phyloP scores from a whole-genome alignment of 1,140 invertebrate species.

The Hormaphis cornu region DNA sequence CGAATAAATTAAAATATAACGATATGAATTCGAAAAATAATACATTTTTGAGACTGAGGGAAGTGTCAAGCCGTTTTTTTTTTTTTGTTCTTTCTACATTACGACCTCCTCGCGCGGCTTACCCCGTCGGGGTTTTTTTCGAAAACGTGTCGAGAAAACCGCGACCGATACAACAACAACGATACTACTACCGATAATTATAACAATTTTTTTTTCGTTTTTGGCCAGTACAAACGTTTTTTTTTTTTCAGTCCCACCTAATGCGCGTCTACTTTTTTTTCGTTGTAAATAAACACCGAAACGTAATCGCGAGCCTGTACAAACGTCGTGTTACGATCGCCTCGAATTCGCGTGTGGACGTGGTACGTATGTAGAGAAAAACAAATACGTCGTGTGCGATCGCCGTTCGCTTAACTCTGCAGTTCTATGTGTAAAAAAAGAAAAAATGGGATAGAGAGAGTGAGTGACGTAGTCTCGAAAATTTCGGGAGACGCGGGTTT shows the following conservation, averaged over 20 bases:
- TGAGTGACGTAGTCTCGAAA: no score
- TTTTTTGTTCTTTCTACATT: background rate
- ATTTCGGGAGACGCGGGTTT: no score
- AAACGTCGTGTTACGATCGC: no score
- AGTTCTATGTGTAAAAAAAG: no score
- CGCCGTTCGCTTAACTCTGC: no score
- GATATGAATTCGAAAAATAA: background rate
- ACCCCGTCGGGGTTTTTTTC: no score
- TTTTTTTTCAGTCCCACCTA: background rate
- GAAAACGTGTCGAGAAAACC: background rate
- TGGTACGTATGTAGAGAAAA: no score
- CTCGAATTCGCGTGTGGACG: no score
- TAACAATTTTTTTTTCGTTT: no score
- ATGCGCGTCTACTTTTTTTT: background rate
- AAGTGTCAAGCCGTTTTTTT: conserved; percentile 30
- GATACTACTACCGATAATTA: background rate
- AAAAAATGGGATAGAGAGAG: no score
- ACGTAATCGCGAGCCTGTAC: no score
- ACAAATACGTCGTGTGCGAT: no score
- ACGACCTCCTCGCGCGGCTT: background rate
- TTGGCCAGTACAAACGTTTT: conserved; percentile 26
- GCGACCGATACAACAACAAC: background rate
- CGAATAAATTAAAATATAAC: background rate
- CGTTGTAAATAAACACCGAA: conserved; percentile 2
- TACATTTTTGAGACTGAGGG: conserved; percentile 32